Evolutionary conservation across 2,888 invertebrate genomes (phyloP), one percentile per base, ranked within the genome.

Genomic region (Rhimphoctona megacephalus): DNA sequence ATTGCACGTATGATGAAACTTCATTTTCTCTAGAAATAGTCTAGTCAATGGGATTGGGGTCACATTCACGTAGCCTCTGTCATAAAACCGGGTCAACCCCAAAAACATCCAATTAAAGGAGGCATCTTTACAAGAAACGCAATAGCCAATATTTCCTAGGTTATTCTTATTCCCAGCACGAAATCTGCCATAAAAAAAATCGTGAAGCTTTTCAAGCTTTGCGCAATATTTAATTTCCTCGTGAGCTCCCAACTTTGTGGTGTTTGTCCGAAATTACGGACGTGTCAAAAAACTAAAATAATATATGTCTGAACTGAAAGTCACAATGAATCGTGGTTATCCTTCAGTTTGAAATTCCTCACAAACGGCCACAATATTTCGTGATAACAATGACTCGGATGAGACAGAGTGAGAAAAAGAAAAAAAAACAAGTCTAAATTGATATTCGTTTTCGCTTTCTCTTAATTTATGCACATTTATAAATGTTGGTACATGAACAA

Each of bases 71-170:
- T 67, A 33, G 39, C 36, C 39, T 52, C 25, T 61, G 19, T 39
- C 78, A 36, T 52, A 22, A 67, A 17, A 9, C 14, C 49, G n/a
- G 8, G 33, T 14, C 11, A 78, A 52, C 52, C 49, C 39, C 19
- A 8, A 39, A 52, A 78, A 52, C 39, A 78, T 66, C 78, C 52
- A 78, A 67, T 78, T 67, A 78, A 67, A 39, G 39, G 9, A 78
- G 52, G 33, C 33, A 5, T 19, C 78, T 36, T 25, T 19, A 36
- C 17, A 25, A 57, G 22, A 36, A 64, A 66, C 36, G 66, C 64
- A 64, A 64, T 64, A 66, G 14, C 46, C 46, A 25, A 52, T 25
- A 30, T 36, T 22, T 22, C 36, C 52, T 33, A 54, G 36, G 22
- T 22, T 39, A 46, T 64, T 64, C 46, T 43, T 43, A 61, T 76